Evolutionary conservation across 2,888 invertebrate genomes (phyloP).

Genomic region (Calliscelio sp.): DNA sequence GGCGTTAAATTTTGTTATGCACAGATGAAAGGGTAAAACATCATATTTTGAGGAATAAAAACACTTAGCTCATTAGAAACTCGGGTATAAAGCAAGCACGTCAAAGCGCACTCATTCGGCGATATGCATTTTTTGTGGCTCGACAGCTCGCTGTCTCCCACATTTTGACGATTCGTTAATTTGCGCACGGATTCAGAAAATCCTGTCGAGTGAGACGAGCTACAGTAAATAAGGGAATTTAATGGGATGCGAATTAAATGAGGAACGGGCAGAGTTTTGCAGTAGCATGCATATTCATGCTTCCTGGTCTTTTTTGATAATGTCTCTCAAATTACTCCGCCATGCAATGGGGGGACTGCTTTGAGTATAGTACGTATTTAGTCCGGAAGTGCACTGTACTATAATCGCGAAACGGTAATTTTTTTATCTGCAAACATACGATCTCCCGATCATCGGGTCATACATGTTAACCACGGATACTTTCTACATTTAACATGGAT

Average conservation of each 20-base stretch:
- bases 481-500: conserved; percentile 70
- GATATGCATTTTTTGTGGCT: conserved; percentile 45
- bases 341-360: conserved; percentile 71
- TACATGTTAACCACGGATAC: conserved; percentile 69
- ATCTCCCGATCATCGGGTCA: conserved; percentile 73
- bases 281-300: conserved; percentile 74
- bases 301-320: conserved; percentile 77
- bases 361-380: conserved; percentile 75
- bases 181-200: conserved; percentile 73
- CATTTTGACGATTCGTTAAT: conserved; percentile 72
- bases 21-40: background rate
- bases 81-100: conserved; percentile 28
- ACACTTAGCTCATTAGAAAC: conserved; percentile 46
- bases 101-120: conserved; percentile 45
- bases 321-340: conserved; percentile 74
- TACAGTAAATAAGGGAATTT: conserved; percentile 73
- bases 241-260: conserved; percentile 74
- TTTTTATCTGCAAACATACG: conserved; percentile 76
- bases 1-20: background rate
- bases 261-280: conserved; percentile 72
- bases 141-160: conserved; percentile 56
- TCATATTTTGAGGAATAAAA: conserved; percentile 20
- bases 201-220: conserved; percentile 74
- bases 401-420: conserved; percentile 77
- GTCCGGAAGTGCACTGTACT: conserved; percentile 78